Evolutionary conservation across 2,888 invertebrate genomes (phyloP), one percentile per base, ranked within the genome.

Genomic region (Dermolepida albohirtum): DNA sequence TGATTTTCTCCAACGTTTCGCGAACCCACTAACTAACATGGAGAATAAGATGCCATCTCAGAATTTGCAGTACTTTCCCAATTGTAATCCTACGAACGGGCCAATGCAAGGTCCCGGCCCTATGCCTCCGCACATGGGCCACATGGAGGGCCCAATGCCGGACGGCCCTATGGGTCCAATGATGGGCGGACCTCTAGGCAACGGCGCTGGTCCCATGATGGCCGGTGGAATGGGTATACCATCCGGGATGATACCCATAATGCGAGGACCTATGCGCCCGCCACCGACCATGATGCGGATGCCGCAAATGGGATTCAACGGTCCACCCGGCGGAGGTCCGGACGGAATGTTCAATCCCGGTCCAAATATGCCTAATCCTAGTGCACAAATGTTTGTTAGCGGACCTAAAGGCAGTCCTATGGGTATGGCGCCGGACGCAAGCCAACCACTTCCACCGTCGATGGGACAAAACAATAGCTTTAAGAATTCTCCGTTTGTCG

Each of bases 1-100:
- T 72, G 95, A 96, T 78, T 96, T 96, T 84, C 85, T 96, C 66
- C 95, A 94, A 77, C 88, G 96, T 68, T 96, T 93, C 78, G 91
- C 95, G 16, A 93, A 93, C 81, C 96, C 96, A 0, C 88, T 94
- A 83, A 88, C 89, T 59, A 88, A 87, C 78, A 84, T 90, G 80
- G 90, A 90, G 70, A 84, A 86, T n/a, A 90, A 90, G 81, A 90
- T 92, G 87, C 90, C 87, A 39, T 88, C 88, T 74, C 85, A 78
- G 83, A 86, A 90, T 78, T 86, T 93, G 75, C 91, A 91, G 77
- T 94, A 93, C 84, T 94, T 93, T 84, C 89, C 89, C 2, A 86
- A 88, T 71, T 86, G 86, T 73, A 86, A 87, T 75, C 85, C 86
- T 14, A 85, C 85, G 70, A 85, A 83, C 69, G 83, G 84, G 10